phyloP scores from a whole-genome alignment of 2,888 invertebrate genomes.

The Drosophila maculinotata region DNA sequence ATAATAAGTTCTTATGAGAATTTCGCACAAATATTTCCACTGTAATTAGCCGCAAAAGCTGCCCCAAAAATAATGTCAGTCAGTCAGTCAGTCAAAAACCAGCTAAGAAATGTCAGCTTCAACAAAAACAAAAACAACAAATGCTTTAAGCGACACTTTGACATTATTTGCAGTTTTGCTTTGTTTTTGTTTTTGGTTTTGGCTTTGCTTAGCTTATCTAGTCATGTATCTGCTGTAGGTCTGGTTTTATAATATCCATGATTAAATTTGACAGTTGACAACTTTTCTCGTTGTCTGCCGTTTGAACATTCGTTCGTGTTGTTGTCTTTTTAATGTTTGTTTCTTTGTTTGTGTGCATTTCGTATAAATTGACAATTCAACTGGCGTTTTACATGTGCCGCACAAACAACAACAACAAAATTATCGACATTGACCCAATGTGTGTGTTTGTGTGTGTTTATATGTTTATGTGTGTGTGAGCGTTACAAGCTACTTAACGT shows the following conservation, averaged over 20 bases:
- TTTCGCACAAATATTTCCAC: conserved; percentile 14
- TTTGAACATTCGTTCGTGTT: conserved; percentile 40
- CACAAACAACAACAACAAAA: conserved; percentile 17
- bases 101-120: background rate
- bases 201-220: conserved; percentile 38
- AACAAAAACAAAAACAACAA: conserved; percentile 12
- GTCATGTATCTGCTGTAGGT: conserved; percentile 36
- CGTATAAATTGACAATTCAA: conserved; percentile 73
- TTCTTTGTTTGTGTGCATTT: conserved; percentile 38
- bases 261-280: conserved; percentile 80
- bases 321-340: conserved; percentile 37
- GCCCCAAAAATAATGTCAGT: conserved; percentile 57
- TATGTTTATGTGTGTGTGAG: conserved; percentile 17
- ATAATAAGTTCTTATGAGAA: background rate
- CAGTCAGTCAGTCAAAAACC: conserved; percentile 9
- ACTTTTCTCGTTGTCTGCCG: conserved; percentile 64
- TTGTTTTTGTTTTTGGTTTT: no score
- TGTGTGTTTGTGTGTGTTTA: conserved; percentile 5
- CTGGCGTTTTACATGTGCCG: conserved; percentile 64
- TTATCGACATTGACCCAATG: conserved; percentile 46
- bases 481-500: conserved; percentile 45
- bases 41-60: conserved; percentile 37
- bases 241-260: conserved; percentile 63
- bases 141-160: conserved; percentile 35
- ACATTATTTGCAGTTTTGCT: conserved; percentile 39